These are phyloP conservation scores for Orycteropus afer DNA, from an alignment of 2,113 vertebrate genomes.

Conservation along the genomic window DNA sequence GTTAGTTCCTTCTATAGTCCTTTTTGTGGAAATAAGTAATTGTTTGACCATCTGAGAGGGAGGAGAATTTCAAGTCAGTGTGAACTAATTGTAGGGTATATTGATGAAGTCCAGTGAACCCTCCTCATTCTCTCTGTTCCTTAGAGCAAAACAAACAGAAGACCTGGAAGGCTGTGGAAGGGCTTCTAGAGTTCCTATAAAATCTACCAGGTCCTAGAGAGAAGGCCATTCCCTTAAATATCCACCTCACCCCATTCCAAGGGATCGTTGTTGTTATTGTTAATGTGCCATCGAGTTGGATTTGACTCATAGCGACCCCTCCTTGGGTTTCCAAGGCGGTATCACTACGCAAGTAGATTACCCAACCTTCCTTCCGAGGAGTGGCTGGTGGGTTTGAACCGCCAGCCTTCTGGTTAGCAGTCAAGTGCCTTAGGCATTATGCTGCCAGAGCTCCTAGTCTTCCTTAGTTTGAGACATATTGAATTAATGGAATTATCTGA, in stretches of 20 bases:
- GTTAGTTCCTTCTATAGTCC: conserved; percentile 49
- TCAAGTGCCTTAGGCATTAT: no score
- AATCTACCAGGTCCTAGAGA: background rate
- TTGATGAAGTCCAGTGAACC: background rate
- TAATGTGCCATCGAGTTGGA: no score
- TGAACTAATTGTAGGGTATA: conserved; percentile 47
- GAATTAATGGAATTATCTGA: background rate
- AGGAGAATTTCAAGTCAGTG: conserved; percentile 54
- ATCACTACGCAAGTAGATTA: no score
- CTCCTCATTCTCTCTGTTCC: background rate
- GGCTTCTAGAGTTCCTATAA: background rate
- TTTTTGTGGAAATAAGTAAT: conserved; percentile 55
- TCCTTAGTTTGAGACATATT: background rate
- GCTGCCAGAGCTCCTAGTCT: no score
- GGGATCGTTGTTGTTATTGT: background rate
- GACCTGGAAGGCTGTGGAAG: background rate
- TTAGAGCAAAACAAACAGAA: background rate
- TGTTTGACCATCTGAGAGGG: conserved; percentile 53
- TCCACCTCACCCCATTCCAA: background rate
- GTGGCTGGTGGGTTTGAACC: no score
- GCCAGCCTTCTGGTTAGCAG: no score
- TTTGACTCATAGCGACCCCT: no score
- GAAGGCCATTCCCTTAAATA: background rate
- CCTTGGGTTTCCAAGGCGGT: no score
- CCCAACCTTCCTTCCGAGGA: no score